Percentiles rank a stretch among this genome's conserved stretches.
These are phyloP conservation scores for Lagenorhynchus albirostris DNA, from an alignment of 2,113 vertebrate genomes.

Conservation along the genomic window DNA sequence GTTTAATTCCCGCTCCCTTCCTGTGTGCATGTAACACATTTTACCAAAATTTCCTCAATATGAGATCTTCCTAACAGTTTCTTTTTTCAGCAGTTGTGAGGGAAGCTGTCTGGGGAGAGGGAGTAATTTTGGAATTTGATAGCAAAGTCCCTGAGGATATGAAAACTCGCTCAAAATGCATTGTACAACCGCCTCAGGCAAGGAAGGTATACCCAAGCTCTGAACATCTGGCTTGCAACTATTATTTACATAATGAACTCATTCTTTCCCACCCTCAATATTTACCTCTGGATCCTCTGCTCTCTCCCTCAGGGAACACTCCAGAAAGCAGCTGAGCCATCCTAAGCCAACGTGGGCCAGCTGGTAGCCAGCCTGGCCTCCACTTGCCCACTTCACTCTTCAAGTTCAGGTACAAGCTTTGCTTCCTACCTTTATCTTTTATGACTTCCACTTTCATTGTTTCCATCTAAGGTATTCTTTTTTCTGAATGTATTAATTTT, in stretches of 20 bases:
- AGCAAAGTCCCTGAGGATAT: slow-evolving; percentile 56
- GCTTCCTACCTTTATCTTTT: neutral
- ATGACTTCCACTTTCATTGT: neutral
- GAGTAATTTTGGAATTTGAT: slow-evolving; percentile 53
- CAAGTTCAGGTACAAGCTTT: neutral
- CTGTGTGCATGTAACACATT: slow-evolving; percentile 16
- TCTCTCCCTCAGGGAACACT: neutral
- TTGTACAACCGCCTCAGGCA: slow-evolving; percentile 44
- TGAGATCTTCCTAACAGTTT: slow-evolving; percentile 20
- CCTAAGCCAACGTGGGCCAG: neutral
- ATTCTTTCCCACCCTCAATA: neutral
- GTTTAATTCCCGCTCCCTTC: slow-evolving; percentile 6
- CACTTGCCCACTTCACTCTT: neutral
- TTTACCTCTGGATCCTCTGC: slow-evolving; percentile 12
- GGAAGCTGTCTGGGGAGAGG: slow-evolving; percentile 17
- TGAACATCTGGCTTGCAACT: slow-evolving; percentile 50
- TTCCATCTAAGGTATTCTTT: neutral
- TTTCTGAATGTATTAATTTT: neutral
- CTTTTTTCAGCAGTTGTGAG: slow-evolving; percentile 37
- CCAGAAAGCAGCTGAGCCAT: neutral
- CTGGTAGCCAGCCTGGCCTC: neutral
- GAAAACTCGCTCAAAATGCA: slow-evolving; percentile 48
- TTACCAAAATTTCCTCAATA: slow-evolving; percentile 16
- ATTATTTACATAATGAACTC: slow-evolving; percentile 59
- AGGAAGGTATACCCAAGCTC: slow-evolving; percentile 39